Evolutionary conservation across 2,888 invertebrate species (phyloP).

Genomic region (Schizotus pectinicornis): DNA sequence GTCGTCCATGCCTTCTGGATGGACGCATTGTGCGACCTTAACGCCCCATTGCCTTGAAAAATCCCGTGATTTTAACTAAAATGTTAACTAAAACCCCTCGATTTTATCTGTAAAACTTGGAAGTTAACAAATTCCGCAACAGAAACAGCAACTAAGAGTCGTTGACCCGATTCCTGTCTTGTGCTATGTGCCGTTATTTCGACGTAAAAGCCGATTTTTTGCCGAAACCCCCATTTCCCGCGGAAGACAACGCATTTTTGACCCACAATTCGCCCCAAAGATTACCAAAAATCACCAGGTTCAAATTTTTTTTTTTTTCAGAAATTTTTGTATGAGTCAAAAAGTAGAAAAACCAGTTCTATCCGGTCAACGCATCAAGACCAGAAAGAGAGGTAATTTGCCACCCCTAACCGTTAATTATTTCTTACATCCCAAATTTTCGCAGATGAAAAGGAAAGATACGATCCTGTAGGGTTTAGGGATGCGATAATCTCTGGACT

Average conservation of each 20-base stretch:
- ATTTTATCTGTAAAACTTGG: neutral
- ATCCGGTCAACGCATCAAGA: conserved; percentile 99
- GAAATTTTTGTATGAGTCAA: conserved; percentile 96
- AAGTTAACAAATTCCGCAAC: neutral
- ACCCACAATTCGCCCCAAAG: too few relatives aligned
- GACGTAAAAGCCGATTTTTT: conserved; percentile 18
- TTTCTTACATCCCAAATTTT: conserved; percentile 7
- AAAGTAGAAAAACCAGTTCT: conserved; percentile 99
- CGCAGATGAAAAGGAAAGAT: conserved; percentile 99
- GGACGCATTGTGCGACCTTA: conserved; percentile 20
- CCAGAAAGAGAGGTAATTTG: conserved; percentile 96
- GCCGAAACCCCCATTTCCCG: conserved; percentile 3
- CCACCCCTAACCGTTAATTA: neutral
- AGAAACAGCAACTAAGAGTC: conserved; percentile 30
- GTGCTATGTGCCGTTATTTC: conserved; percentile 46
- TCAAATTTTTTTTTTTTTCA: conserved; percentile 46
- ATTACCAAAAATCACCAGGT: too few relatives aligned
- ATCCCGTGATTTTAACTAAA: too few relatives aligned
- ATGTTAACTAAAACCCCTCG: neutral
- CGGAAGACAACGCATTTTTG: neutral
- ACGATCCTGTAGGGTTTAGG: conserved; percentile 98
- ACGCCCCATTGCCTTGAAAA: neutral
- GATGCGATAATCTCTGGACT: conserved; percentile 95
- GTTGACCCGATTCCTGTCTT: conserved; percentile 45
- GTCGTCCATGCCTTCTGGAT: conserved; percentile 41